Evolutionary conservation across 1,140 invertebrate species (phyloP).

Genomic region (Aphis gossypii): DNA sequence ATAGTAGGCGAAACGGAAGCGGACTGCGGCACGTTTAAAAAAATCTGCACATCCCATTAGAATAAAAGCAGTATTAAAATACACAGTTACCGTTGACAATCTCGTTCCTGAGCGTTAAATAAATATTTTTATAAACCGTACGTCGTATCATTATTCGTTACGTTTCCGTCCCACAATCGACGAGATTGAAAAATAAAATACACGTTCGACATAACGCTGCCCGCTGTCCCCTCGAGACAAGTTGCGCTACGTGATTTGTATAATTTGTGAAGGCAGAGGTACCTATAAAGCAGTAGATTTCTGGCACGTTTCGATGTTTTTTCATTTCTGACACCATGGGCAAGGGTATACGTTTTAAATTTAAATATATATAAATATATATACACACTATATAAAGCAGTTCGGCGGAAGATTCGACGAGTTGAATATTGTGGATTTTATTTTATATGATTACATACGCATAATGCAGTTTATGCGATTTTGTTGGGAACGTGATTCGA

Average conservation of each 20-base stretch:
- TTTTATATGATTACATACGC: conserved; percentile 9
- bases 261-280: neutral
- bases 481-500: neutral
- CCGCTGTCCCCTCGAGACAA: neutral
- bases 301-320: conserved; percentile 22
- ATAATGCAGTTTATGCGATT: conserved; percentile 18
- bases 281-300: neutral
- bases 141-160: neutral
- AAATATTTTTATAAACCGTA: neutral
- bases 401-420: neutral
- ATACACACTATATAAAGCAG: neutral
- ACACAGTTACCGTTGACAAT: neutral
- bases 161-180: neutral
- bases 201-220: neutral
- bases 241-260: neutral
- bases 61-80: neutral
- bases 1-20: neutral
- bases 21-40: neutral
- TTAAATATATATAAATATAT: no score
- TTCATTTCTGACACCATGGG: neutral
- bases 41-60: neutral
- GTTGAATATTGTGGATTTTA: conserved; percentile 10
- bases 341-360: neutral
- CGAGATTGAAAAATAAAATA: conserved; percentile 13
- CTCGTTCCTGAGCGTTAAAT: neutral